Evolutionary conservation across 2,888 invertebrate species (phyloP).

Genomic region (Sympetrum striolatum): DNA sequence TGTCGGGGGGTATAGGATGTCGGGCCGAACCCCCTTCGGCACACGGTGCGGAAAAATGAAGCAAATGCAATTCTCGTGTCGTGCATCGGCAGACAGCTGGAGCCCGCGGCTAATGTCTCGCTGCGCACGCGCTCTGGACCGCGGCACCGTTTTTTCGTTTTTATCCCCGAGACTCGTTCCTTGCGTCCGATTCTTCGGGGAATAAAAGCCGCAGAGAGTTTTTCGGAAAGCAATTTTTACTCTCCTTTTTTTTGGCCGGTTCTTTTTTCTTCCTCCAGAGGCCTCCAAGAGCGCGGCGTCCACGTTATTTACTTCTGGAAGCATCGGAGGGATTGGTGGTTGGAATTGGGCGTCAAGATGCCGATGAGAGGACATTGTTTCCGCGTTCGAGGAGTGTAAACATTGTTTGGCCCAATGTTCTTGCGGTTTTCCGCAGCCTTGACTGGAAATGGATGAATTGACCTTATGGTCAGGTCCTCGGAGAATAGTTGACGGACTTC

Average conservation of each 20-base stretch:
- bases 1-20: not conserved
- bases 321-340: too few species aligned
- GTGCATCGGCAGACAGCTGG: constrained; percentile 25
- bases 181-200: not conserved
- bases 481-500: too few species aligned
- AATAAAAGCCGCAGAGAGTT: not conserved
- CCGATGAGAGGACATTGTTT: too few species aligned
- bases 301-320: too few species aligned
- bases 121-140: not conserved
- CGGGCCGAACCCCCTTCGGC: not conserved
- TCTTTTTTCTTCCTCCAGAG: not conserved
- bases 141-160: not conserved
- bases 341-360: too few species aligned
- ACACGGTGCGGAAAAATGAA: constrained; percentile 20
- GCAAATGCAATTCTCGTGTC: constrained; percentile 39
- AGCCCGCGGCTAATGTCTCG: not conserved
- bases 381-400: too few species aligned
- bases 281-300: not conserved
- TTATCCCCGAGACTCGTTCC: not conserved
- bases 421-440: too few species aligned
- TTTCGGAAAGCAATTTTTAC: not conserved
- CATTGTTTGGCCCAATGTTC: too few species aligned
- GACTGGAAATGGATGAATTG: too few species aligned
- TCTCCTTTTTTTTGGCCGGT: not conserved
- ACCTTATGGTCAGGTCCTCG: too few species aligned